Evolutionary conservation across 2,888 invertebrate species (phyloP).

Genomic region (Tipula vernalis): DNA sequence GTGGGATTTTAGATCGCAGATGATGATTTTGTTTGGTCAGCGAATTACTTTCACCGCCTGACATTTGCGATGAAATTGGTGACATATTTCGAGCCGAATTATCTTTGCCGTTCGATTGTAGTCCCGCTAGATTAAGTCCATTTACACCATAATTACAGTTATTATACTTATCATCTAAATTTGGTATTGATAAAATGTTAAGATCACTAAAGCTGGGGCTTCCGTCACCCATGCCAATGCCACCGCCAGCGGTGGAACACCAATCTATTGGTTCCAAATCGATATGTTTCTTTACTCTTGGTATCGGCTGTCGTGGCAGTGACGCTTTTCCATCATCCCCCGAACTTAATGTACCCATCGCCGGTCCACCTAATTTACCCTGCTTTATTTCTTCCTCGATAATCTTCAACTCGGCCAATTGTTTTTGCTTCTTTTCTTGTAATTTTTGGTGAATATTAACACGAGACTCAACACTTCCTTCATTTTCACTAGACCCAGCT

Average conservation of each 20-base stretch:
- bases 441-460: constrained; percentile 78
- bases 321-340: constrained; percentile 37
- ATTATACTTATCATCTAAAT: constrained; percentile 22
- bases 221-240: constrained; percentile 23
- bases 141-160: constrained; percentile 22
- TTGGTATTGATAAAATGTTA: constrained; percentile 15
- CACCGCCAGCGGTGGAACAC: constrained; percentile 27
- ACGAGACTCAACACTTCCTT: constrained; percentile 60
- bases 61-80: constrained; percentile 23
- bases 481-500: constrained; percentile 57
- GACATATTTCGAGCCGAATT: constrained; percentile 21
- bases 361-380: constrained; percentile 51
- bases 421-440: constrained; percentile 79
- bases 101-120: constrained; percentile 12
- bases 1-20: constrained; percentile 21
- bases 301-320: constrained; percentile 50
- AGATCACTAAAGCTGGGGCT: constrained; percentile 29
- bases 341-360: constrained; percentile 38
- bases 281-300: constrained; percentile 53
- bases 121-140: constrained; percentile 20
- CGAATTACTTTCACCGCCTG: constrained; percentile 24
- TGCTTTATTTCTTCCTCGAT: constrained; percentile 81
- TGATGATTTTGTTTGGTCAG: constrained; percentile 23
- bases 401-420: constrained; percentile 66
- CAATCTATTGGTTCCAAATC: constrained; percentile 41